Evolutionary conservation across 2,797 vertebrate genomes (phyloP), one percentile per base, ranked within the genome.

Genomic region (Xerus rutilus): DNA sequence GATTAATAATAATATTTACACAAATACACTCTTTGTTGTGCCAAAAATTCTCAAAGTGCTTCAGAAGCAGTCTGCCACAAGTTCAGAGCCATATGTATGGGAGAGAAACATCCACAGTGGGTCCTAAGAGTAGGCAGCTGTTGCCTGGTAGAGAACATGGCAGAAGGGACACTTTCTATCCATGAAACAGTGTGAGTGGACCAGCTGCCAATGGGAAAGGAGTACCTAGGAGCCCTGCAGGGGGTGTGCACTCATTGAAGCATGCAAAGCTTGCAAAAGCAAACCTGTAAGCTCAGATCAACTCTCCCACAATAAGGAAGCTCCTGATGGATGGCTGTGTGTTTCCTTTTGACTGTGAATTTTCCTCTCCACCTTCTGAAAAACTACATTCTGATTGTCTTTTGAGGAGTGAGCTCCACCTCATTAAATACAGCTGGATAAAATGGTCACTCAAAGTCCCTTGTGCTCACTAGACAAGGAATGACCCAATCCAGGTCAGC

Each of bases 1-100:
- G 86, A 94, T 81, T 95, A 92, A 78, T 94, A 94, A 96, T 93
- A 97, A 97, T 94, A 97, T 97, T 96, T 93, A 95, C 59, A 88
- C 0, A 14, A 97, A 77, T 35, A 82, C 81, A 52, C 5, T 45
- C 73, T 78, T 79, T 87, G 4, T 52, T 82, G 47, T 72, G 74
- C 95, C 93, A 94, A 93, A 87, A 81, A 64, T 94, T 78, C 79
- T 92, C 23, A 11, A 43, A 35, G 25, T 57, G 64, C 69, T 86
- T 93, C 49, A 74, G 77, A 82, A 89, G 20, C 54, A 83, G 69
- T 67, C 59, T 96, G 52, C 73, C 25, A 67, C 39, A 43, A 74
- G 97, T 54, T 21, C 85, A 59, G 79, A n/a, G 64, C 92, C 92
- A 81, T 43, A 82, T 52, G 30, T 28, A 28, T 14, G 17, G 12